These are phyloP conservation scores for Eulemur rubriventer DNA, from an alignment of 2,797 vertebrate species.

Conservation along the genomic window DNA sequence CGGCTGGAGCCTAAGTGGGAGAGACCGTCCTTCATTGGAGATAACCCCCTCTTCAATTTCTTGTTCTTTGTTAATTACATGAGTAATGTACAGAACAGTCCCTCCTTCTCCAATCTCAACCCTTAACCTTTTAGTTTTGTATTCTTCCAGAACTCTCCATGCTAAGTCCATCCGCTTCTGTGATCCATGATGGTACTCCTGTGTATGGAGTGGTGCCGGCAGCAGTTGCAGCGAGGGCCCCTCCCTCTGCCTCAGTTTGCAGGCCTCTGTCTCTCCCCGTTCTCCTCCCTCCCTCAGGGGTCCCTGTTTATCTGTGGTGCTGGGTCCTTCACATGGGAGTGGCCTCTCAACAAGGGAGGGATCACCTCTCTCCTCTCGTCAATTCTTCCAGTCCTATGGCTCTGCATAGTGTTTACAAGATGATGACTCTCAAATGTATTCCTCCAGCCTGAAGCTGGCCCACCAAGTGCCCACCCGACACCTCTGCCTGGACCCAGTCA, in stretches of 20 bases:
- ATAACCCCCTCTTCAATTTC: background rate
- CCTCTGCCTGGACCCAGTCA: background rate
- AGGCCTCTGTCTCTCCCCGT: accelerated
- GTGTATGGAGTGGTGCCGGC: accelerated
- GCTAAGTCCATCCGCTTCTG: background rate
- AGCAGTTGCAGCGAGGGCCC: too few species aligned
- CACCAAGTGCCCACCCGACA: background rate
- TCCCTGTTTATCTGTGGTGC: background rate
- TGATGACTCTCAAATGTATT: accelerated
- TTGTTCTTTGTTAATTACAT: background rate
- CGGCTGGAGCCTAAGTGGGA: background rate
- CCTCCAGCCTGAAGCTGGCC: background rate
- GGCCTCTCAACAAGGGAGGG: background rate
- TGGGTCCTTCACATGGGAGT: background rate
- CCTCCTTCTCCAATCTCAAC: background rate
- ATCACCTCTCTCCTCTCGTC: background rate
- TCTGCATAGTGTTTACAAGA: background rate
- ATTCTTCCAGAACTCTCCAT: background rate
- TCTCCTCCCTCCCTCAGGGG: background rate
- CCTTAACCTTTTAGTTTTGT: background rate
- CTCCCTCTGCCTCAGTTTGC: background rate
- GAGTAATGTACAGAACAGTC: background rate
- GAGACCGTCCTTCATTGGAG: too few species aligned
- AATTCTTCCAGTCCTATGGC: background rate
- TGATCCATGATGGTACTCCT: background rate